Percentiles rank a stretch among this genome's conserved stretches.
Evolutionary conservation across 2,797 vertebrate genomes (phyloP).

Genomic region (Chaetodon trifasciatus): DNA sequence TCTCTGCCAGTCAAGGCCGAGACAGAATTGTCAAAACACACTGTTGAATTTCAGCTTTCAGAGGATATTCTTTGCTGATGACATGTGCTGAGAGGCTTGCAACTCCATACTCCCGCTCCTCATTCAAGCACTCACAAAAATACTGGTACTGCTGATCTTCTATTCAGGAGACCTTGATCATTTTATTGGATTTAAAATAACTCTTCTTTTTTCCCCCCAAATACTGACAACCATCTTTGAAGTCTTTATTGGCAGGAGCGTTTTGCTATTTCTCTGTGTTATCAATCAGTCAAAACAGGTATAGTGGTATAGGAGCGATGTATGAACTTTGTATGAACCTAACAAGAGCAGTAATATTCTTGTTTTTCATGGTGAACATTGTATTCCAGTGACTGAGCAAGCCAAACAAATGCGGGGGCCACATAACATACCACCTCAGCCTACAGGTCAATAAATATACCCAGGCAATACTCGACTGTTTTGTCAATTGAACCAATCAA

Average conservation of each 20-base stretch:
- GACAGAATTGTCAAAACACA: constrained; percentile 80
- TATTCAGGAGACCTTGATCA: constrained; percentile 41
- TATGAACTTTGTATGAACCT: constrained; percentile 33
- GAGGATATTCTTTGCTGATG: constrained; percentile 71
- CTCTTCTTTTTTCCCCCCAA: neutral
- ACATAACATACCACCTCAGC: constrained; percentile 35
- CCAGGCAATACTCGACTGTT: constrained; percentile 63
- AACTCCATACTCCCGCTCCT: constrained; percentile 45
- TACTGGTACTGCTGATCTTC: constrained; percentile 32
- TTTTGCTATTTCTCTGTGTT: neutral
- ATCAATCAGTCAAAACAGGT: constrained; percentile 10
- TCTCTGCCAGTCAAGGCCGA: constrained; percentile 78
- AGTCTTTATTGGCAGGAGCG: constrained; percentile 23
- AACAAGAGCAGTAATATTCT: neutral
- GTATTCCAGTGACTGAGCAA: constrained; percentile 34
- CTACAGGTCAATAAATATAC: constrained; percentile 59
- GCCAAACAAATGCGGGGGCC: constrained; percentile 41
- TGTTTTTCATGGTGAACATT: constrained; percentile 15
- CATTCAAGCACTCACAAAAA: constrained; percentile 40
- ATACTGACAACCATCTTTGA: neutral
- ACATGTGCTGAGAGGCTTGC: constrained; percentile 70
- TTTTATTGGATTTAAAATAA: constrained; percentile 38
- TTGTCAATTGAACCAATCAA: constrained; percentile 70
- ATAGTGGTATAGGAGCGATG: neutral
- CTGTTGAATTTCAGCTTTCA: constrained; percentile 70